Evolutionary conservation across 2,797 vertebrate species (phyloP), one percentile per base, ranked within the genome.

Genomic region (Zalophus californianus): DNA sequence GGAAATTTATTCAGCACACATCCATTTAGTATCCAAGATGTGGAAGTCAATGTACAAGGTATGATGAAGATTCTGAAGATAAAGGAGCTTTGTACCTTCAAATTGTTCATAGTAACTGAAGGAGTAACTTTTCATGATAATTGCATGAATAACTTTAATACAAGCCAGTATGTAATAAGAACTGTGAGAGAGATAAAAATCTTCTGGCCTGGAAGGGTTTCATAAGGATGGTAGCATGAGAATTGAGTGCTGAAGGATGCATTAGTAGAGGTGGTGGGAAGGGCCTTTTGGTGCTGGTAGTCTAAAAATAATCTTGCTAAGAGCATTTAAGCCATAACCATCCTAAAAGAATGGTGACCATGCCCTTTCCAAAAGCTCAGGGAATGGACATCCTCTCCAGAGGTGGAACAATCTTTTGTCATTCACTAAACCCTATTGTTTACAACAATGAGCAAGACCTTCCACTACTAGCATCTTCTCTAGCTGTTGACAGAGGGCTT

Each of bases 1-100:
- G 8, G 10, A 92, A 92, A 86, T 88, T 58, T 68, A 86, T 79
- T 96, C 84, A 72, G 16, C 56, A 75, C 90, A 97, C n/a, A 62
- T 48, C 15, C 52, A 23, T 50, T 79, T 88, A 85, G 29, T 62
- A 86, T 62, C 48, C 29, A 66, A 20, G 13, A n/a, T 41, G 41
- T 60, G 41, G 44, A 95, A 90, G 38, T 70, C 73, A 54, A 18
- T 56, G 7, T 21, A 32, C 20, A 77, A 85, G 29, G 50, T 16
- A 23, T 50, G 13, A n/a, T 20, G 35, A 96, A 41, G 20, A 16
- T 25, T 29, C 44, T 83, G 60, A 56, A 66, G 60, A 94, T 52
- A 72, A 96, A 94, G 41, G 52, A 54, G 11, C 15, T 70, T 86
- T 93, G 56, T 88, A 78, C 12, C 23, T 38, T 84, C 41, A 64